Evolutionary conservation across 2,888 invertebrate genomes (phyloP).

Genomic region (Andricus quercusramuli): DNA sequence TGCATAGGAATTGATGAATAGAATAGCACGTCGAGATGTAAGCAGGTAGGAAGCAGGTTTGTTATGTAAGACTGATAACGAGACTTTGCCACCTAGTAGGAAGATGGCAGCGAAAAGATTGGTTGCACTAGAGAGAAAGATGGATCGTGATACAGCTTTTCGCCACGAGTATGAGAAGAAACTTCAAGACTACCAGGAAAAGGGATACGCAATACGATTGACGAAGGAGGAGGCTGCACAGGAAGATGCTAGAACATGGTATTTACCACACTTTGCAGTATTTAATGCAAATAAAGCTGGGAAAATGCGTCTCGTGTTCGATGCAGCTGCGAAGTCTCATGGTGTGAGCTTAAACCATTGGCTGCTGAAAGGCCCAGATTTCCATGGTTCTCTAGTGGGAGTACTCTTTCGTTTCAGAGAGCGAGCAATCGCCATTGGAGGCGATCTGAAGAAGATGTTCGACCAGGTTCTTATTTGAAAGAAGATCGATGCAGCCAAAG

Average conservation of each 20-base stretch:
- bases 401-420: too few species aligned
- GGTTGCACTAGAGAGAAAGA: background rate
- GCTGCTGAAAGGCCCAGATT: too few species aligned
- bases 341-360: too few species aligned
- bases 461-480: too few species aligned
- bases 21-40: background rate
- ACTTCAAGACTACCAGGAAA: background rate
- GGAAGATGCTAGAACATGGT: conserved; percentile 35
- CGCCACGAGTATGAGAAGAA: background rate
- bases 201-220: background rate
- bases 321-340: conserved; percentile 40
- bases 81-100: background rate
- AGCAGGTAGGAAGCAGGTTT: background rate
- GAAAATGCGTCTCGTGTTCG: conserved; percentile 41
- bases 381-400: too few species aligned
- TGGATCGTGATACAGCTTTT: background rate
- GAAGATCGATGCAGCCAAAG: too few species aligned
- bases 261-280: too few species aligned
- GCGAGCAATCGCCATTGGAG: too few species aligned
- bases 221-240: conserved; percentile 38
- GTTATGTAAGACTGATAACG: background rate
- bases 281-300: conserved; percentile 16
- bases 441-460: too few species aligned
- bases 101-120: background rate
- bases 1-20: background rate